Evolutionary conservation across 2,797 vertebrate genomes (phyloP).

Genomic region (Enteromius anoplus): DNA sequence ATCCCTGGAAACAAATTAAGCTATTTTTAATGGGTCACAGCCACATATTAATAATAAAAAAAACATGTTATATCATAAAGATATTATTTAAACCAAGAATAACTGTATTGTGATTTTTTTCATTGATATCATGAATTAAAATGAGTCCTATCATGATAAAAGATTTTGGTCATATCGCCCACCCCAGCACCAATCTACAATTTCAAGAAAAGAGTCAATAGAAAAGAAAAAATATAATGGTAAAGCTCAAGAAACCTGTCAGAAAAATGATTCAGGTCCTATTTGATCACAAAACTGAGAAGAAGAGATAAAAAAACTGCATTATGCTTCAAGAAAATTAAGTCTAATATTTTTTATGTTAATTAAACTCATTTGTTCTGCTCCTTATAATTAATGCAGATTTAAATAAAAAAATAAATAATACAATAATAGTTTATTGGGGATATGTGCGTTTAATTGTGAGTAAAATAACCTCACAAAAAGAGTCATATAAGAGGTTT

Average conservation of each 20-base stretch:
- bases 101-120: no score
- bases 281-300: background rate
- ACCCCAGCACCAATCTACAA: no score
- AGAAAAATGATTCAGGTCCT: background rate
- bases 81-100: no score
- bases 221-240: background rate
- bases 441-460: background rate
- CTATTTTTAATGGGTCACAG: no score
- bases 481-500: background rate
- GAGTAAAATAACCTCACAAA: background rate
- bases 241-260: background rate
- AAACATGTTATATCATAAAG: no score
- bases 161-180: no score
- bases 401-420: background rate
- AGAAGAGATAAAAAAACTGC: background rate
- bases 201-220: background rate
- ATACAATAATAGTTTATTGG: background rate
- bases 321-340: background rate
- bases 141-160: no score
- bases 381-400: background rate
- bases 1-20: no score
- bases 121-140: no score
- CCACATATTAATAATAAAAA: no score
- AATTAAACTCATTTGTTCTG: background rate
- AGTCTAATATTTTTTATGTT: background rate